A percentile compares a stretch with the other conserved stretches of the same genome.
phyloP scores from a whole-genome alignment of 2,113 vertebrate genomes.

The Otis tarda region DNA sequence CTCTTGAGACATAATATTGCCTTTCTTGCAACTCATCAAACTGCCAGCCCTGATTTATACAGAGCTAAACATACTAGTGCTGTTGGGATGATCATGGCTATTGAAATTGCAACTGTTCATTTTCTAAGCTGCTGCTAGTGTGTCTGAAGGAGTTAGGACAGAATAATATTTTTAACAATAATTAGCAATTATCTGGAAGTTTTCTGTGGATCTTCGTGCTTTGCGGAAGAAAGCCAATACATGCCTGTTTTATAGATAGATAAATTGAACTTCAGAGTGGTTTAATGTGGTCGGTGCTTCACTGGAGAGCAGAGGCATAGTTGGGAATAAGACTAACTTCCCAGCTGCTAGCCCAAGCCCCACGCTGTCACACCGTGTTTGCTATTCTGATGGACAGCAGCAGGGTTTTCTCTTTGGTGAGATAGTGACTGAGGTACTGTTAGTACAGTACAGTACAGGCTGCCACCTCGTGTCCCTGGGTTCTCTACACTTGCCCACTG shows the following conservation, averaged over 20 bases:
- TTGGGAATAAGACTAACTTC: background rate
- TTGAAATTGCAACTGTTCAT: background rate
- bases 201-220: conserved; percentile 13
- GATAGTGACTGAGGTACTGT: background rate
- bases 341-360: background rate
- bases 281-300: background rate
- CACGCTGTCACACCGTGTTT: background rate
- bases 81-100: conserved; percentile 5
- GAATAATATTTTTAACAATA: conserved; percentile 35
- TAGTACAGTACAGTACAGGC: background rate
- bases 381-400: background rate
- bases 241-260: background rate
- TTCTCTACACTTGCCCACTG: background rate
- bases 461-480: background rate
- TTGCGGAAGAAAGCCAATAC: background rate
- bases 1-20: conserved; percentile 27
- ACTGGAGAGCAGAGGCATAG: background rate
- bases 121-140: conserved; percentile 6
- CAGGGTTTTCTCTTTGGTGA: background rate
- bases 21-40: conserved; percentile 51
- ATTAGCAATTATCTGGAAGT: conserved; percentile 28
- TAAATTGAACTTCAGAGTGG: background rate
- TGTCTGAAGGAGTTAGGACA: background rate
- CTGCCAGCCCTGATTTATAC: conserved; percentile 55
- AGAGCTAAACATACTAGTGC: conserved; percentile 17